Base-by-base conservation (phyloP, 2,113 vertebrate species). In the Solenodon paradoxus region DNA sequence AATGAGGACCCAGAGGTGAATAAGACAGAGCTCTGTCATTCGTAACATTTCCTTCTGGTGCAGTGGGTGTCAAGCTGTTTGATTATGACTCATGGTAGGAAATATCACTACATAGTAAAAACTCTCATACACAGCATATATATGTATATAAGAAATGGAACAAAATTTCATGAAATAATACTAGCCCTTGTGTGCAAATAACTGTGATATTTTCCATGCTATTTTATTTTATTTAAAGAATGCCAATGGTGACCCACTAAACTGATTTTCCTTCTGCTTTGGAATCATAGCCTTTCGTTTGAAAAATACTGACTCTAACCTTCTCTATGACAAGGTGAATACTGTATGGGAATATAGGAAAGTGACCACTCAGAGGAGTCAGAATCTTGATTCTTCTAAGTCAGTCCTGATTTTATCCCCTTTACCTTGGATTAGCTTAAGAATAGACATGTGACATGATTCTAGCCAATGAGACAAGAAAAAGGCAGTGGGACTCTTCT, bases 201-300 rank as follows among this genome's bases (percentile, higher is more conserved):
- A 49, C 7, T 82, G 71, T 82, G 19, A 9, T 88, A 35, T 59
- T 84, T 93, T 79, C 69, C 61, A 45, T 42, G 47, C 64, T 89
- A 51, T 77, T 93, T 85, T 80, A 61, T 94, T 80, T 80, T 38
- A 64, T 89, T 75, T 7, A 6, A 68, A 93, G 88, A 88, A 22
- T 88, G 35, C 82, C 59, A 16, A 26, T 32, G 42, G 9, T 51
- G 78, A 81, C 13, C 15, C 5, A 51, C 12, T 61, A 17, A 77
- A 32, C 17, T 85, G 61, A 85, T 82, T 95, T 85, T 53, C 55
- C 2, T 9, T 6, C 61, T 94, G 32, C 49, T 80, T 55, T 55
- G 28, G 19, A n/a, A 69, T 90, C 69, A 83, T 35, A 90, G 22
- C 26, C 35, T 57, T 42, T 22, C 2, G 3, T 47, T 82, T 86